Evolutionary conservation across 2,888 invertebrate species (phyloP).

Genomic region (Tipula confusa): DNA sequence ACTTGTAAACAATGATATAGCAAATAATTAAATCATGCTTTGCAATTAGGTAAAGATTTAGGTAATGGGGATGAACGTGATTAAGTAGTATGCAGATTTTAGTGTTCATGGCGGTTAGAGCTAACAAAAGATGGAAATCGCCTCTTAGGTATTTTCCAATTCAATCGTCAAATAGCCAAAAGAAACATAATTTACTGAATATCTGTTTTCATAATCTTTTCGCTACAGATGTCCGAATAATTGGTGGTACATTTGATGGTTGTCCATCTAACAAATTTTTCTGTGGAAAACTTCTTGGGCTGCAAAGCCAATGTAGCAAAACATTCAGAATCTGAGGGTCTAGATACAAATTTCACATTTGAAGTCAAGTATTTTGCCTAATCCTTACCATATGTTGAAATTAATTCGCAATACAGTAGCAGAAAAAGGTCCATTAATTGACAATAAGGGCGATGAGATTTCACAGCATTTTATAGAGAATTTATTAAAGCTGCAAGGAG

Average conservation of each 20-base stretch:
- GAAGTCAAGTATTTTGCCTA: not conserved
- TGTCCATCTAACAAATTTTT: too few species aligned
- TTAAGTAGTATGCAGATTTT: constrained; percentile 35
- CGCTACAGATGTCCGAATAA: constrained; percentile 36
- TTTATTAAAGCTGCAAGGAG: too few species aligned
- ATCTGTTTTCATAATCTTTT: constrained; percentile 36
- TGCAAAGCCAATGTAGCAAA: too few species aligned
- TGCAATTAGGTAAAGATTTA: constrained; percentile 36
- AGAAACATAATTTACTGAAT: too few species aligned
- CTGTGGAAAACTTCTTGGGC: too few species aligned
- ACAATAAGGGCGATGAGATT: not conserved
- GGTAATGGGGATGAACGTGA: constrained; percentile 30
- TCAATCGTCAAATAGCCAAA: constrained; percentile 29
- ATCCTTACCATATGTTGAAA: constrained; percentile 26
- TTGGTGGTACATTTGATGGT: constrained; percentile 37
- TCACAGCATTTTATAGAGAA: not conserved
- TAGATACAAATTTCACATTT: not conserved
- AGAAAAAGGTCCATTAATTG: too few species aligned
- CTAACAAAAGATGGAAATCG: too few species aligned
- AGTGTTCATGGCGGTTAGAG: constrained; percentile 39
- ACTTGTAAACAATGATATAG: constrained; percentile 36
- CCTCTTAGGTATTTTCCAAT: constrained; percentile 41
- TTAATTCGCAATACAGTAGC: too few species aligned
- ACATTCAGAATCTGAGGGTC: not conserved
- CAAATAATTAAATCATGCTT: constrained; percentile 34